Conservation (phyloP, 2,888 invertebrate genomes). For the Caenorhabditis sp. region DNA sequence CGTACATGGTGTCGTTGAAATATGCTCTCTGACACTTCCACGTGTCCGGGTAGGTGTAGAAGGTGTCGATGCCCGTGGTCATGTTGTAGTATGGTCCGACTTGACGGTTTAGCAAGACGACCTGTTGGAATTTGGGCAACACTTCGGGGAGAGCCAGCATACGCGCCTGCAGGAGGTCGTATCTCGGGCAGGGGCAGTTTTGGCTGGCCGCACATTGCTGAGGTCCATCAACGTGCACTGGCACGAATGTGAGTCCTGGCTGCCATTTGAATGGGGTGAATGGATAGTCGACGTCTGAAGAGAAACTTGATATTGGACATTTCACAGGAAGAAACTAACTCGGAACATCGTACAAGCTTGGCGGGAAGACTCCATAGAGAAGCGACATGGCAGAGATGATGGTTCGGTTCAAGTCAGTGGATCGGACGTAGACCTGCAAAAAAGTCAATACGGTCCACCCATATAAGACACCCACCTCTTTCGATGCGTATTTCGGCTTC, state of each 20-base stretch:
- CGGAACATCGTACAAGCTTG: slow-evolving; percentile 50
- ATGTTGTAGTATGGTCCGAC: slow-evolving; percentile 52
- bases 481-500: slow-evolving; percentile 37
- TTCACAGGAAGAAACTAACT: slow-evolving; percentile 4
- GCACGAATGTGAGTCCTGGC: slow-evolving; percentile 55
- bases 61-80: slow-evolving; percentile 47
- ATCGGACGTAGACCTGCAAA: slow-evolving; percentile 86
- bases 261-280: slow-evolving; percentile 52
- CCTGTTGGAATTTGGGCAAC: slow-evolving; percentile 35
- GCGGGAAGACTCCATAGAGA: slow-evolving; percentile 68
- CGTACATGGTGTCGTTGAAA: slow-evolving; percentile 56
- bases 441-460: too few relatives aligned
- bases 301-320: not conserved
- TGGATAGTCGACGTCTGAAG: slow-evolving; percentile 56
- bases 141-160: slow-evolving; percentile 53
- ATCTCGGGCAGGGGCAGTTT: slow-evolving; percentile 51
- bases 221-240: slow-evolving; percentile 49
- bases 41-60: slow-evolving; percentile 56
- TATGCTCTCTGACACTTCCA: slow-evolving; percentile 57
- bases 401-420: slow-evolving; percentile 92
- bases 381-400: slow-evolving; percentile 85
- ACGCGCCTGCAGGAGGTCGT: slow-evolving; percentile 39
- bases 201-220: slow-evolving; percentile 46
- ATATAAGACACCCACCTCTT: slow-evolving; percentile 34
- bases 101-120: slow-evolving; percentile 48